Base-by-base conservation (phyloP, 2,888 invertebrate genomes). In the Dicroscelio sp. region DNA sequence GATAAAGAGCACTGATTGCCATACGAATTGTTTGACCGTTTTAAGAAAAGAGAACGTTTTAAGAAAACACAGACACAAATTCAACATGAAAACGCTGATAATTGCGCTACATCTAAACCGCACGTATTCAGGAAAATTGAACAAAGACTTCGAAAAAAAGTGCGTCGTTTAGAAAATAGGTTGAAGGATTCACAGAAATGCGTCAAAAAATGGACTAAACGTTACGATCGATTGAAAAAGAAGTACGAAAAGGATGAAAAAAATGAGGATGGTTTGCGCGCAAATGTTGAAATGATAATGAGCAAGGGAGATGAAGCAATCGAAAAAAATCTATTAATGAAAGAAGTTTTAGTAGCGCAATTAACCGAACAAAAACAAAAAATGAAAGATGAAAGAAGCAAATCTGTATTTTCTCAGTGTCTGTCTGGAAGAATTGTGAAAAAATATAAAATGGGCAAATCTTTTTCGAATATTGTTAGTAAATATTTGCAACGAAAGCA, bases 341-440 rank as follows among this genome's bases (percentile, higher is more conserved):
- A 58, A 48, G 80, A 75, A 76, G 73, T 58, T 60, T 67, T 80
- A 23, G 43, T 75, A 17, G 12, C 25, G 12, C 89, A 85, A 58
- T n/a, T 85, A 27, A 63, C 55, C 0, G 38, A 58, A n/a, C 48
- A 55, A 17, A 80, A 82, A 31, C 25, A 20, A 2, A 23, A 58
- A 25, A 30, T 67, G 48, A 76, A 78, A 52, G 31, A 76, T 25
- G 82, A 86, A 52, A 69, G 48, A 65, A 76, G 76, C 17, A 79
- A 86, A 71, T 48, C 82, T 23, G 5, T 75, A 25, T 76, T 86
- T 43, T 12, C 63, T 0, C 82, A 86, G 52, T 78, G 71, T 27
- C 17, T 90, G 2, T 23, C 78, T n/a, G 85, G 80, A 25, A 85
- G 73, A 65, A 52, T 80, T 14, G 33, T 76, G 23, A 85, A 90